Evolutionary conservation across 2,797 vertebrate genomes (phyloP).

Genomic region (Siniperca obscura): DNA sequence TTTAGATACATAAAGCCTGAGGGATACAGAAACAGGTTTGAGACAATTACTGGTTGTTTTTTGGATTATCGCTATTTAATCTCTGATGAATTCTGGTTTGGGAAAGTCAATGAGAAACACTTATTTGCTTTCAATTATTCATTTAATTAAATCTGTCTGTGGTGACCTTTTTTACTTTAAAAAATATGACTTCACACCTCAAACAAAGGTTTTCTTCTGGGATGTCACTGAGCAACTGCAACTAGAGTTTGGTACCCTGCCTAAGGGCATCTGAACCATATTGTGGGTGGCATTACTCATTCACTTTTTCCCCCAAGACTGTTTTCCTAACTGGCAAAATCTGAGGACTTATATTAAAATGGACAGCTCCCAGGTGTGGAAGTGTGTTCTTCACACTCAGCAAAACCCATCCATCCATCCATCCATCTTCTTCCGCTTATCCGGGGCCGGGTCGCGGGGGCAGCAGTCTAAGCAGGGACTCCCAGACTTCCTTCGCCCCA

Average conservation of each 20-base stretch:
- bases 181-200: slow-evolving; percentile 48
- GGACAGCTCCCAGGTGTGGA: slow-evolving; percentile 28
- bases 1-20: background rate
- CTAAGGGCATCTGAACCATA: slow-evolving; percentile 1
- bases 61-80: slow-evolving; percentile 5
- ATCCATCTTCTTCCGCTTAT: no score
- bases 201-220: background rate
- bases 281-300: background rate
- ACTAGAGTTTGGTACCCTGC: background rate
- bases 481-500: no score
- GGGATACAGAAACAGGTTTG: background rate
- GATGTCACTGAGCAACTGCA: slow-evolving; percentile 7
- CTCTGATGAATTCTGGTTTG: background rate
- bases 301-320: background rate
- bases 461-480: no score
- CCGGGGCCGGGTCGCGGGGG: no score
- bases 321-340: slow-evolving; percentile 10
- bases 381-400: slow-evolving; percentile 15
- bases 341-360: slow-evolving; percentile 24
- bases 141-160: slow-evolving; percentile 48
- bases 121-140: slow-evolving; percentile 26
- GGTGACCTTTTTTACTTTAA: slow-evolving; percentile 31
- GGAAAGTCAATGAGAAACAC: slow-evolving; percentile 9
- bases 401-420: no score
- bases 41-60: background rate